Evolutionary conservation across 2,113 vertebrate genomes (phyloP), one percentile per base, ranked within the genome.

Genomic region (Chelonoidis abingdonii): DNA sequence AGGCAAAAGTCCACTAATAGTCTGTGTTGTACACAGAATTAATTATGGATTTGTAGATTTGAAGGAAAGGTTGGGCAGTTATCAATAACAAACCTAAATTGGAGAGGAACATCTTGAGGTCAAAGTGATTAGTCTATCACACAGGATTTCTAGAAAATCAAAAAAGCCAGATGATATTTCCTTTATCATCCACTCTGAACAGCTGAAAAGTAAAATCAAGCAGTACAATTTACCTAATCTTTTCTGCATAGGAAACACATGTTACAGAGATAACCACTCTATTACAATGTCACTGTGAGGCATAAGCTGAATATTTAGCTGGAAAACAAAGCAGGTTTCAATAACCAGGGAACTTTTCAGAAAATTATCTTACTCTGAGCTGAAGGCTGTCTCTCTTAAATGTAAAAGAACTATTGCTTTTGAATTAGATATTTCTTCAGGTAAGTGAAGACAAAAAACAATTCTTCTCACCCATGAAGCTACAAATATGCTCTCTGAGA

Each of bases 61-160:
- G 82, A n/a, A 92, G 84, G 91, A 93, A 94, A 94, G 88, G 25
- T 82, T 96, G 88, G 75, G 92, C 88, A 95, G 79, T 87, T 93
- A 90, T 96, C 89, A 90, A 31, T 93, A 96, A 93, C 90, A 94
- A 94, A 84, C 44, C 50, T 92, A 87, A 96, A 94, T 83, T 87
- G 75, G 89, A 96, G 57, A 78, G 89, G 93, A 22, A 93, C 75
- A 91, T 92, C n/a, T 88, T 91, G 86, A 94, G 79, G 96, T 95
- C 93, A 96, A 79, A 94, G 91, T 91, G 91, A 94, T 91, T 96
- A 93, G 91, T 91, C 89, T 94, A 88, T 22, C 72, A 78, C 56
- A 88, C 50, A 90, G 16, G 90, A 69, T 35, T 80, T 41, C n/a
- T 44, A 92, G 52, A 29, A 10, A 92, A 88, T 81, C 5, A 24